Percentiles rank a stretch among this genome's conserved stretches.
Evolutionary conservation across 2,797 vertebrate species (phyloP).

Genomic region (Nyctibius grandis): DNA sequence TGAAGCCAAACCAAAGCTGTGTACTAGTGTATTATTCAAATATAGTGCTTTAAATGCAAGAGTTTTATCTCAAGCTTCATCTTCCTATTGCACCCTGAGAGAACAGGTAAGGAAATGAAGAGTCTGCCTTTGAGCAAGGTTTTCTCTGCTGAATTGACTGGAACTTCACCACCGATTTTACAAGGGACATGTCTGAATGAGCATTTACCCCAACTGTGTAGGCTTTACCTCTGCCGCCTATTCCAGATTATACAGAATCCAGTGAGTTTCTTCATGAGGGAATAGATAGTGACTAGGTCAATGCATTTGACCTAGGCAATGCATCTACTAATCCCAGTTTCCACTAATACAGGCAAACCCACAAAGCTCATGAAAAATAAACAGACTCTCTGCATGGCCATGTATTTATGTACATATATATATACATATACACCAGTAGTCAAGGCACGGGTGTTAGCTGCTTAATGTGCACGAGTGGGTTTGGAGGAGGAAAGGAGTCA

Average conservation of each 20-base stretch:
- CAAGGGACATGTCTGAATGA: neutral
- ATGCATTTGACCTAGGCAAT: neutral
- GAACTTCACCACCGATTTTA: neutral
- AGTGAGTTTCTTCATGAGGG: neutral
- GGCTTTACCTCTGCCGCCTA: neutral
- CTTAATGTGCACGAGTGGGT: neutral
- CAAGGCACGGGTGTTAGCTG: neutral
- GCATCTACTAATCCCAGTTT: neutral
- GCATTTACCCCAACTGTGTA: neutral
- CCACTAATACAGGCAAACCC: neutral
- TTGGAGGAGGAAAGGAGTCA: neutral
- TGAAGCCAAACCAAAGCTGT: neutral
- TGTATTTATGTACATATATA: neutral
- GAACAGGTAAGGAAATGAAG: neutral
- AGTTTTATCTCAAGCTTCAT: neutral
- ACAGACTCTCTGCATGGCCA: neutral
- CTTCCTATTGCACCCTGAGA: neutral
- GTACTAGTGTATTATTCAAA: neutral
- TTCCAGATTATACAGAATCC: neutral
- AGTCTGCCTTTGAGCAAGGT: neutral
- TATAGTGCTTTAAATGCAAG: neutral
- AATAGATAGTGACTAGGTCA: neutral
- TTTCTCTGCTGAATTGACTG: neutral
- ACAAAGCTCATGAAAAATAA: neutral
- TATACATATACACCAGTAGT: neutral